Evolutionary conservation across 2,113 vertebrate genomes (phyloP).

Genomic region (Lucifuga dentata): DNA sequence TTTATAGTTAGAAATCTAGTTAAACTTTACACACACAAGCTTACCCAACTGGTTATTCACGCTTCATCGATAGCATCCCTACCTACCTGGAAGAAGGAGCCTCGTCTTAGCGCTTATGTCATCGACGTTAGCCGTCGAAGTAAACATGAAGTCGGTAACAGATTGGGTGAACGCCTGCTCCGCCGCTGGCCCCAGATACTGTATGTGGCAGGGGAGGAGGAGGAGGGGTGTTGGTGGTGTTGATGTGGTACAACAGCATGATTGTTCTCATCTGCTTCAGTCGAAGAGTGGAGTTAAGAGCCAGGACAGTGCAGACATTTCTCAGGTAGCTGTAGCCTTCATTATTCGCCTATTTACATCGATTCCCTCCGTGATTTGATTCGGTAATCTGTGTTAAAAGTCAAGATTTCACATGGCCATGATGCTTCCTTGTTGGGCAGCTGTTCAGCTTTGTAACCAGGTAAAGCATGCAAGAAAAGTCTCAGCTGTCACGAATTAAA

Average conservation of each 20-base stretch:
- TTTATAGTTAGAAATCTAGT: neutral
- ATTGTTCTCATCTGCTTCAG: constrained; percentile 68
- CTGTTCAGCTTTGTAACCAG: no score
- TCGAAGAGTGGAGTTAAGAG: constrained; percentile 33
- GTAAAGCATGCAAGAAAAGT: no score
- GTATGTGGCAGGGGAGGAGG: constrained; percentile 76
- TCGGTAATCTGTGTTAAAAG: neutral
- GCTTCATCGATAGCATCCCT: accelerated
- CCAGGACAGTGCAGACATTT: constrained; percentile 11
- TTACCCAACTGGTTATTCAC: neutral
- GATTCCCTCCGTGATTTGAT: neutral
- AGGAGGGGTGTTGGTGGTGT: constrained; percentile 46
- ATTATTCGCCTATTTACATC: neutral
- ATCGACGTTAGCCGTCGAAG: constrained; percentile 31
- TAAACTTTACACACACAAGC: constrained; percentile 1
- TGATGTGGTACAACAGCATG: constrained; percentile 68
- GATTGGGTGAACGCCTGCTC: constrained; percentile 52
- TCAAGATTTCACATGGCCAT: no score
- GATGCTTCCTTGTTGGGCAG: no score
- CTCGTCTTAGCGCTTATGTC: constrained; percentile 11
- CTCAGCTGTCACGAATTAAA: no score
- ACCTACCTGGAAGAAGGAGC: constrained; percentile 41
- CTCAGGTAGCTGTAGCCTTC: constrained; percentile 47
- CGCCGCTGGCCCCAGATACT: constrained; percentile 54
- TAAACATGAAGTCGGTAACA: constrained; percentile 54